Evolutionary conservation across 37 sponge, comb jelly and placozoan genomes (phyloP).

Genomic region (Chondrosia reniformis): DNA sequence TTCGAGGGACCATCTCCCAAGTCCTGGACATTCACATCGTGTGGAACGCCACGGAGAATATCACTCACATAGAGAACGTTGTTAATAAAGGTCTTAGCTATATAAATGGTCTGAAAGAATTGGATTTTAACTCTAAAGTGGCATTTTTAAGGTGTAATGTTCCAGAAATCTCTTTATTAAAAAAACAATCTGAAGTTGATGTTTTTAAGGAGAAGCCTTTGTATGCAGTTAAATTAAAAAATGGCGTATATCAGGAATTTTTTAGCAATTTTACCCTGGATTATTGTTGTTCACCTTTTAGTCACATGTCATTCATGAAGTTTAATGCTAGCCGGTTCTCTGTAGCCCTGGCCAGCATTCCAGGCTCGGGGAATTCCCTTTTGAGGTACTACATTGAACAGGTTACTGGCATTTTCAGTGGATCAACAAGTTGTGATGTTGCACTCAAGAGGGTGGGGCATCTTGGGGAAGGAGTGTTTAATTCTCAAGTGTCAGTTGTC

Average conservation of each 20-base stretch:
- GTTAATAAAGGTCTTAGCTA: too few relatives aligned
- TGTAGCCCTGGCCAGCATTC: constrained; percentile 29
- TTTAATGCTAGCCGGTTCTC: not conserved
- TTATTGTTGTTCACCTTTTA: constrained; percentile 4
- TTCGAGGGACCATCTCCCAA: not conserved
- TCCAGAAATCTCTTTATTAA: not conserved
- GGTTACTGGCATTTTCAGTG: constrained; percentile 13
- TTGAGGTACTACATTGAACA: constrained; percentile 29
- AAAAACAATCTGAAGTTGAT: not conserved
- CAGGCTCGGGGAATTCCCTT: constrained; percentile 28
- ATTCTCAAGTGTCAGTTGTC: not conserved
- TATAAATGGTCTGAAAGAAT: not conserved
- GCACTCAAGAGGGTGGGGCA: constrained; percentile 5
- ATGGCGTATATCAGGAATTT: not conserved
- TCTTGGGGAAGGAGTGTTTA: constrained; percentile 4
- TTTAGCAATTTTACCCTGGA: not conserved
- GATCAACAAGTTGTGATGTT: not conserved
- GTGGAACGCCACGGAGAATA: not conserved
- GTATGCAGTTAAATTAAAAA: not conserved
- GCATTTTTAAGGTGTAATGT: not conserved
- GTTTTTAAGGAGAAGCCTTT: not conserved
- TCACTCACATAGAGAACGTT: too few relatives aligned
- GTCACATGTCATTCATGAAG: not conserved
- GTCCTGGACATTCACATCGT: not conserved
- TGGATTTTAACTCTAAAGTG: not conserved